Evolutionary conservation across 2,113 vertebrate genomes (phyloP), one percentile per base, ranked within the genome.

Genomic region (Hucho hucho): DNA sequence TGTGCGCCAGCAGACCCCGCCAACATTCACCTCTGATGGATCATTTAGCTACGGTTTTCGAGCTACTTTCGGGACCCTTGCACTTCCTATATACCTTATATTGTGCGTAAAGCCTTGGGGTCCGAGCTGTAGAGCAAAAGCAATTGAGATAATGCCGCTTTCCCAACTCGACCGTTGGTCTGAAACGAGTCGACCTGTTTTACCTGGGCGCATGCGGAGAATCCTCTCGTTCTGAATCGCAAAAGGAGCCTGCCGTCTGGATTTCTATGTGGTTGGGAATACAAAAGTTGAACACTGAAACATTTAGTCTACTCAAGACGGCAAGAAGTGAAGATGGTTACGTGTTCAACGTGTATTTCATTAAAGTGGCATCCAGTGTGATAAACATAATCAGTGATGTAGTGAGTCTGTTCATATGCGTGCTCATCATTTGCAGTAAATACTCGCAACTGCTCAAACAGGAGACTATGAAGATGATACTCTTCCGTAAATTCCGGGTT

Each of bases 401-500:
- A 91, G 91, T 92, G 83, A 92, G 93, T 77, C 25, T 93, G 72
- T 86, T 93, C 81, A 87, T 92, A 84, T 93, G 90, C 87, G 85
- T 91, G 81, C 87, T 92, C 18, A 90, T 92, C 76, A 80, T 93
- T 80, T 91, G 89, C 86, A 92, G 90, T 83, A 93, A 90, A 79
- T 91, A 89, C 75, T 89, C 89, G 22, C 81, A 89, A 86, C 84
- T 91, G 76, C 88, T 89, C 70, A 91, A 91, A 74, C 58, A 83
- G 78, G 91, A 90, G 74, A 93, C 88, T 74, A 90, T 94, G 93
- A 98, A 96, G 91, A 96, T 97, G 96, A 95, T 98, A 66, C 90
- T 97, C 75, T 92, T 97, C 80, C 95, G 97, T 81, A 94, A 95
- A 89, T 98, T 98, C 91, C 95, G 96, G 32, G 93, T 97, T 79